Percentiles rank a stretch among this genome's conserved stretches.
Conservation (phyloP, 2,113 vertebrate genomes). For the Nycticorax nycticorax region DNA sequence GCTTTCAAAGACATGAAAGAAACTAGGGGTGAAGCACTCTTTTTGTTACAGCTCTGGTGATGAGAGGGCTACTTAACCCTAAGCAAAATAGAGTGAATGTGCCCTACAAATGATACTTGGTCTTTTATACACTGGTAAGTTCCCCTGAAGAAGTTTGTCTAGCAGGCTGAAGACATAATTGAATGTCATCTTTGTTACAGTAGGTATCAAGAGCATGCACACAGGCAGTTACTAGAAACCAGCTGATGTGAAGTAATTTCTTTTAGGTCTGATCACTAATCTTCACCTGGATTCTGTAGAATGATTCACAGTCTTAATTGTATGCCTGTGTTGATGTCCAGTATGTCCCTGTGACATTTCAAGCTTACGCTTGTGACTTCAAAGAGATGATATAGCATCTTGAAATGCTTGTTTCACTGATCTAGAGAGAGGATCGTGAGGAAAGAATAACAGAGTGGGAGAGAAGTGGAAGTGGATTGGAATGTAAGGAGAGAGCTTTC, state of each 20-base stretch:
- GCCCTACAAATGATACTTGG: neutral
- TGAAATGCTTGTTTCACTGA: neutral
- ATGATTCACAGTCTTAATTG: neutral
- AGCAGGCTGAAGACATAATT: neutral
- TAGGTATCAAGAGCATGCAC: neutral
- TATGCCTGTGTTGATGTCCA: neutral
- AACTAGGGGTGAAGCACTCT: neutral
- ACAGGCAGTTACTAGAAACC: neutral
- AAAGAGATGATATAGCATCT: neutral
- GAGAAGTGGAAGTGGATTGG: neutral
- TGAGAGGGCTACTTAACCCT: constrained; percentile 9
- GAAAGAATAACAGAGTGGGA: neutral
- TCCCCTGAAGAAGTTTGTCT: neutral
- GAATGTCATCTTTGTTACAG: neutral
- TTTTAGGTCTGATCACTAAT: neutral
- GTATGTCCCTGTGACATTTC: neutral
- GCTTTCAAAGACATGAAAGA: constrained; percentile 7
- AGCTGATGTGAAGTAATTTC: neutral
- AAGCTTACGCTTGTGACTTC: neutral
- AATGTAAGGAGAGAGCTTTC: neutral
- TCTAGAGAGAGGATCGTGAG: neutral
- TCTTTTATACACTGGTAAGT: neutral
- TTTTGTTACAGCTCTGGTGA: neutral
- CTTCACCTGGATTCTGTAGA: neutral
- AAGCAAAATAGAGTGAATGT: neutral